Base-by-base conservation (phyloP, 2,888 invertebrate species). In the Portevinia maculata region DNA sequence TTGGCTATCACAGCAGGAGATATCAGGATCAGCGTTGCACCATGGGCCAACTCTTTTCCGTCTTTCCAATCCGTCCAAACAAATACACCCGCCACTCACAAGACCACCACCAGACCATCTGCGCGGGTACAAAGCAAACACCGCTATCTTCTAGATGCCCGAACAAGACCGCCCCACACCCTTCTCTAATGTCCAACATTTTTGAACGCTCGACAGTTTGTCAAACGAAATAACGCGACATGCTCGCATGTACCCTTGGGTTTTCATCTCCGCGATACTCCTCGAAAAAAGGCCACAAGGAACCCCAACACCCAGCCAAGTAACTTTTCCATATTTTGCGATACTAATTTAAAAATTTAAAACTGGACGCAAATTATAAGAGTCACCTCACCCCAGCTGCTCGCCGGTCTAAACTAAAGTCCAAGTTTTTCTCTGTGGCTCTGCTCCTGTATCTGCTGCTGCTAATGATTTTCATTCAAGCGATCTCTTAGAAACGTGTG, bases 1-100 rank as follows among this genome's bases (percentile, higher is more conserved):
- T 85, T 85, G 86, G 85, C 84, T 86, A 86, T 84, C 85, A 67
- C 83, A 85, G 84, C 85, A 62, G 84, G 85, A 74, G 79, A 79
- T 65, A 84, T 74, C 76, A 65, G 62, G 52, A 64, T 70, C 59
- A 74, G 65, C 65, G 64, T 55, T 69, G 55, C 57, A 50, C 52
- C 48, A 71, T 48, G 46, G 53, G 53, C 48, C 17, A 48, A 81
- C 55, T 50, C 79, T 83, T 78, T 70, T 83, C 78, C 78, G 65
- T 78, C 70, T 78, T 78, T 78, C 83, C 34, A 83, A 78, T 78
- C 48, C 19, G 55, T 62, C 48, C 64, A 41, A 15, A 21, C 64
- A 64, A 34, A 71, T 34, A 85, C 67, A 60, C 79, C 65, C 79
- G 79, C 74, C 83, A 64, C 48, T 55, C 52, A 62, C 67, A 60